Base-by-base conservation (phyloP, 2,888 invertebrate species). In the Thymelicus lineola region DNA sequence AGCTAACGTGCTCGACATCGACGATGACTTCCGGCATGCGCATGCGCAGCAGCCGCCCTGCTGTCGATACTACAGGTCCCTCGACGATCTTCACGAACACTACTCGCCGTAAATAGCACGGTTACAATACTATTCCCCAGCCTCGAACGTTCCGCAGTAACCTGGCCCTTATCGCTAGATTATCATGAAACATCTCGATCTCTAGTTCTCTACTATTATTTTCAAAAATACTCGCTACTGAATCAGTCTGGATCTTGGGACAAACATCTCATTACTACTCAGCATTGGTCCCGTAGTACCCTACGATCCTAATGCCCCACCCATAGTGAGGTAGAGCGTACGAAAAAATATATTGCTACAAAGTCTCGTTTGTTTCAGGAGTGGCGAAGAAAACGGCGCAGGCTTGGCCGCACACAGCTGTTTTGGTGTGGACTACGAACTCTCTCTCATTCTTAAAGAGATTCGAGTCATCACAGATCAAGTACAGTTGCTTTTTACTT, bases 1-100 rank as follows among this genome's bases (percentile, higher is more conserved):
- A 86, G 98, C 99, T 82, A 99, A 99, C 94, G 98, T 99, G 84
- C 95, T 99, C 85, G 99, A 99, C 94, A 97, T 99, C 93, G 99
- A 99, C 91, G 99, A 99, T 93, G 99, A 99, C 95, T 97, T 98
- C 94, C 95, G 97, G 82, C 97, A 97, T 91, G 95, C 95, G 87
- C 96, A 96, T 85, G 94, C 96, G 89, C 96, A 96, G 90, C 95
- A 96, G 91, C 95, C 95, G 79, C 94, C 95, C 80, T 96, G 96
- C 94, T 96, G 96, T 94, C 95, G 96, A 89, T 96, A 96, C 93
- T 96, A 96, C 94, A 96, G 96, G 96, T 96, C 93, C 93, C 93
- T 93, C 93, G 93, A 93, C 92, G 93, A 93, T 93, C 93, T 93
- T 90, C 93, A 93, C 91, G 93, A 93, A 93, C 92, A 93, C 93